phyloP scores from a whole-genome alignment of 2,888 invertebrate genomes.

The Octonoba sinensis region DNA sequence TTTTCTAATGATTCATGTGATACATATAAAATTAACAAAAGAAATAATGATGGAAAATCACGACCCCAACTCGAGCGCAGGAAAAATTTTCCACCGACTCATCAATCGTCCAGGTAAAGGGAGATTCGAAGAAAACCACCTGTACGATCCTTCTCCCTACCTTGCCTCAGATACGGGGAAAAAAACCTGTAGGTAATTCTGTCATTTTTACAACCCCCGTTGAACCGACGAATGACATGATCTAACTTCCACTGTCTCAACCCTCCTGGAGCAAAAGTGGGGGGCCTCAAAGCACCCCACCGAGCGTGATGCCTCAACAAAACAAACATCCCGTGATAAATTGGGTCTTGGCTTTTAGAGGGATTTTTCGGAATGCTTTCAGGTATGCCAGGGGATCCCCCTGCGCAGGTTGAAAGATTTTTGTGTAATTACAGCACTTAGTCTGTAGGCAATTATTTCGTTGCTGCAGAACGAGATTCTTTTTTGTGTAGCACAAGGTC shows the following conservation, averaged over 20 bases:
- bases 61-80: slow-evolving; percentile 15
- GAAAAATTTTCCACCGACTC: background rate
- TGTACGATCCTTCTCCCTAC: slow-evolving; percentile 28
- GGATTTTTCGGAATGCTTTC: slow-evolving; percentile 5
- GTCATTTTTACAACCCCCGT: slow-evolving; percentile 34
- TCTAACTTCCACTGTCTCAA: slow-evolving; percentile 50
- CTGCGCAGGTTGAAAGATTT: slow-evolving; percentile 3
- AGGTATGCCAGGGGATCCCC: slow-evolving; percentile 13
- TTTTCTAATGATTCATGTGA: background rate
- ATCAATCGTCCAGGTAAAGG: slow-evolving; percentile 18
- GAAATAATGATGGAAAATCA: background rate
- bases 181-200: slow-evolving; percentile 24
- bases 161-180: slow-evolving; percentile 27
- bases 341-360: slow-evolving; percentile 22
- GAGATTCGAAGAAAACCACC: slow-evolving; percentile 39
- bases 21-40: no score
- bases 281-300: slow-evolving; percentile 21
- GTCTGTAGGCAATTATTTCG: no score
- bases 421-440: slow-evolving; percentile 16
- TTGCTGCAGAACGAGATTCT: no score
- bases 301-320: slow-evolving; percentile 14
- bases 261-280: slow-evolving; percentile 9
- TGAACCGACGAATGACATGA: slow-evolving; percentile 33
- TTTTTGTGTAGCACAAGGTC: no score
- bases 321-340: slow-evolving; percentile 58